Evolutionary conservation across 2,113 vertebrate species (phyloP).

Genomic region (Albula glossodonta): DNA sequence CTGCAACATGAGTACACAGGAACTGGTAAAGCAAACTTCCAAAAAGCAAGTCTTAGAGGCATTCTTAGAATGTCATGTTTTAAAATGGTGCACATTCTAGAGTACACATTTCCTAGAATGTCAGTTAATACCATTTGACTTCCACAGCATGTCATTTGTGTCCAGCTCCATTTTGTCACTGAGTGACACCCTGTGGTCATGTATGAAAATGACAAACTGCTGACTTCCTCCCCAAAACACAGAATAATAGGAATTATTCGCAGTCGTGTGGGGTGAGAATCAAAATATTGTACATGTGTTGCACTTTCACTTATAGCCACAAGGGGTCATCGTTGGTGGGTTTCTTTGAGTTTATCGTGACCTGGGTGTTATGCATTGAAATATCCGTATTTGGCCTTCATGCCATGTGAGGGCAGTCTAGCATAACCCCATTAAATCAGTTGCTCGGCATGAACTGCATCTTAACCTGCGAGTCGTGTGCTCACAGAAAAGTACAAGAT

Average conservation of each 20-base stretch:
- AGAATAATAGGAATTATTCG: neutral
- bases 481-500: too few species aligned
- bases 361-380: too few species aligned
- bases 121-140: neutral
- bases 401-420: too few species aligned
- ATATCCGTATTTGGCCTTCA: too few species aligned
- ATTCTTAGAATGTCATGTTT: neutral
- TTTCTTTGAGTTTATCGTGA: neutral
- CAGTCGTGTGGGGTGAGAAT: neutral
- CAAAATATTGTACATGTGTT: neutral
- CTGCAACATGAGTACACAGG: neutral
- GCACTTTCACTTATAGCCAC: neutral
- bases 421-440: too few species aligned
- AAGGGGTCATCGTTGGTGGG: neutral
- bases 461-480: too few species aligned
- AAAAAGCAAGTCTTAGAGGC: neutral
- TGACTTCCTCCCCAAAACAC: neutral
- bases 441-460: too few species aligned
- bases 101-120: neutral
- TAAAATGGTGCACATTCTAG: neutral
- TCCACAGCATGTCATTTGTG: neutral
- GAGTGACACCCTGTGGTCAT: neutral
- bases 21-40: neutral
- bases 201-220: neutral
- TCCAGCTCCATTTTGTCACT: neutral